phyloP scores from a whole-genome alignment of 2,888 invertebrate genomes.

The Lordiphosa fenestrarum region DNA sequence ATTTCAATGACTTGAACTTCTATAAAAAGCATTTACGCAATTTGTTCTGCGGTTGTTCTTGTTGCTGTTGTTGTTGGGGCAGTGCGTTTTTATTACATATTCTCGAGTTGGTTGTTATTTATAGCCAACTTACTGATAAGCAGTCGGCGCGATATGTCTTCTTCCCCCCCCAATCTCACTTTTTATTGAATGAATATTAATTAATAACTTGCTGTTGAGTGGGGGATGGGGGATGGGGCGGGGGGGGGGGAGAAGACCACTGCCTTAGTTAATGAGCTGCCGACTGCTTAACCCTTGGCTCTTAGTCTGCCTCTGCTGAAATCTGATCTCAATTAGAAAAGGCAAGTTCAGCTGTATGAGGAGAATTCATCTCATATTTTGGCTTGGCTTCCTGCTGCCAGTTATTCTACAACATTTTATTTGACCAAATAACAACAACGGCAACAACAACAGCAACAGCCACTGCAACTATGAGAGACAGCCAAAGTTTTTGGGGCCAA shows the following conservation, averaged over 20 bases:
- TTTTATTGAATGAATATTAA: conserved; percentile 42
- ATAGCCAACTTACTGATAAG: conserved; percentile 26
- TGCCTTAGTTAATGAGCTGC: conserved; percentile 20
- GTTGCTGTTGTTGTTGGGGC: conserved; percentile 3
- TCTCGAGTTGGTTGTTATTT: conserved; percentile 12
- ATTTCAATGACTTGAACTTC: conserved; percentile 47
- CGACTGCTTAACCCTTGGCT: conserved; percentile 22
- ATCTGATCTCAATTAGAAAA: conserved; percentile 60
- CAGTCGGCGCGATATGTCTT: conserved; percentile 20
- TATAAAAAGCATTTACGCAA: conserved; percentile 51
- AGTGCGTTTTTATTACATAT: conserved; percentile 27
- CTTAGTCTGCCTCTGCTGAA: conserved; percentile 24
- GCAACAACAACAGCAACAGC: too few relatives aligned
- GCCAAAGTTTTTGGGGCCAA: not conserved
- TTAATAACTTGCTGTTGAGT: conserved; percentile 13
- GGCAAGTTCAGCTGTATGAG: conserved; percentile 20
- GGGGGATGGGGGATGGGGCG: not conserved
- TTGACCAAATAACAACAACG: too few relatives aligned
- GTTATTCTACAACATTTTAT: too few relatives aligned
- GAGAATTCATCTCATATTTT: conserved; percentile 1
- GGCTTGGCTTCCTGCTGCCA: not conserved
- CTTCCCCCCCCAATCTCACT: not conserved
- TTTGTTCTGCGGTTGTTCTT: conserved; percentile 21
- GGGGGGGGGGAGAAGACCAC: not conserved
- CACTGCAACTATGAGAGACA: conserved; percentile 1